Conservation (phyloP, 1,140 invertebrate genomes). For the Centruroides vittatus region DNA sequence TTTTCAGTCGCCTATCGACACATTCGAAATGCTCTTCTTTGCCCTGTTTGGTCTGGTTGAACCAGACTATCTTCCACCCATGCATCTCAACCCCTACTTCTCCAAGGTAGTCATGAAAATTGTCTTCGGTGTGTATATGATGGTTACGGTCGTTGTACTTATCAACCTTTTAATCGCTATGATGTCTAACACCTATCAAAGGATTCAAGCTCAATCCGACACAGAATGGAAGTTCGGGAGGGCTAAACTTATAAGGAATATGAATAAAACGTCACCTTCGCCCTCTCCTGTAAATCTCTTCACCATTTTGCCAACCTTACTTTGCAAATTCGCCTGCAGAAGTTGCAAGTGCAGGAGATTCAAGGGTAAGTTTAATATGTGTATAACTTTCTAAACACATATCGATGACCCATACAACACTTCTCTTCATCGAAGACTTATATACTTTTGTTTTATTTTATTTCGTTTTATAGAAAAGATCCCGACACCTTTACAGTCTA, state of each 20-base stretch:
- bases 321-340: conserved; percentile 39
- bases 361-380: not conserved
- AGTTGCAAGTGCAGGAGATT: conserved; percentile 10
- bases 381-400: not conserved
- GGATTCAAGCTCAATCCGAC: conserved; percentile 97
- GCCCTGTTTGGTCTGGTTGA: conserved; percentile 93
- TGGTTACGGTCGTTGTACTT: conserved; percentile 92
- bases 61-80: conserved; percentile 45
- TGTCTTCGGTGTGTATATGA: conserved; percentile 89
- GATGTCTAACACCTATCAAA: conserved; percentile 99
- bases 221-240: conserved; percentile 99
- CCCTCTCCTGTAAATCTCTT: conserved; percentile 78
- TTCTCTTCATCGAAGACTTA: no score
- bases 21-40: conserved; percentile 94
- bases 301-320: no score
- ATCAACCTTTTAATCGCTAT: conserved; percentile 99
- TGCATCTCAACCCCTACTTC: conserved; percentile 37
- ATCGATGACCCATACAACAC: not conserved
- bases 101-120: conserved; percentile 35
- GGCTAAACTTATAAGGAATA: conserved; percentile 94
- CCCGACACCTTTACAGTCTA: no score
- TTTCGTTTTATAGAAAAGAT: no score
- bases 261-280: conserved; percentile 94
- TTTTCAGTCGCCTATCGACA: conserved; percentile 71
- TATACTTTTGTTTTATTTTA: no score